These are phyloP conservation scores for Malaclemys terrapin DNA, from an alignment of 2,113 vertebrate genomes.

Conservation along the genomic window DNA sequence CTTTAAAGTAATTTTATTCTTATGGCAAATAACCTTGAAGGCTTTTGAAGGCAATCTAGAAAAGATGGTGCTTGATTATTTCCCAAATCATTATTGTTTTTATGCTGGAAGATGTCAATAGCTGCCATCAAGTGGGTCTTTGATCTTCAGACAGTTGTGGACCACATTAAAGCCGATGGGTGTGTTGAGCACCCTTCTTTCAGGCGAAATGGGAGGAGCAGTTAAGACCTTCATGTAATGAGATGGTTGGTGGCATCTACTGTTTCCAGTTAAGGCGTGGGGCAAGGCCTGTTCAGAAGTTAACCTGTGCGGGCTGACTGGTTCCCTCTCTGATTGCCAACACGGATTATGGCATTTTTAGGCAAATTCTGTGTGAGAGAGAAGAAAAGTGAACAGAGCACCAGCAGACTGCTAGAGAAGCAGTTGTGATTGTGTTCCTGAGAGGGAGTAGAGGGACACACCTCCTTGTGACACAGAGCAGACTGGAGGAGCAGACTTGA, in stretches of 20 bases:
- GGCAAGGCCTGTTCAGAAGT: neutral
- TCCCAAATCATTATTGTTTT: neutral
- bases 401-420: neutral
- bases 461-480: neutral
- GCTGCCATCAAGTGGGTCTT: neutral
- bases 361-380: neutral
- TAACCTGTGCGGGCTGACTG: neutral
- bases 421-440: neutral
- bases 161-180: neutral
- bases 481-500: neutral
- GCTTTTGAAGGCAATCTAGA: rapidly evolving
- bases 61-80: neutral
- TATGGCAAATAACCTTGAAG: neutral
- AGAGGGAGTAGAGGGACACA: neutral
- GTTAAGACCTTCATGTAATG: neutral
- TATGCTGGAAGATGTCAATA: rapidly evolving
- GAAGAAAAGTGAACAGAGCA: neutral
- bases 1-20: neutral
- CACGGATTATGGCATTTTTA: neutral
- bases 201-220: neutral
- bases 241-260: neutral
- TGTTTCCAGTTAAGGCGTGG: neutral
- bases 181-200: neutral
- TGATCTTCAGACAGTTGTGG: neutral
- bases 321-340: neutral